Evolutionary conservation across 2,888 invertebrate genomes (phyloP).

Genomic region (Stictocephala bisonia): DNA sequence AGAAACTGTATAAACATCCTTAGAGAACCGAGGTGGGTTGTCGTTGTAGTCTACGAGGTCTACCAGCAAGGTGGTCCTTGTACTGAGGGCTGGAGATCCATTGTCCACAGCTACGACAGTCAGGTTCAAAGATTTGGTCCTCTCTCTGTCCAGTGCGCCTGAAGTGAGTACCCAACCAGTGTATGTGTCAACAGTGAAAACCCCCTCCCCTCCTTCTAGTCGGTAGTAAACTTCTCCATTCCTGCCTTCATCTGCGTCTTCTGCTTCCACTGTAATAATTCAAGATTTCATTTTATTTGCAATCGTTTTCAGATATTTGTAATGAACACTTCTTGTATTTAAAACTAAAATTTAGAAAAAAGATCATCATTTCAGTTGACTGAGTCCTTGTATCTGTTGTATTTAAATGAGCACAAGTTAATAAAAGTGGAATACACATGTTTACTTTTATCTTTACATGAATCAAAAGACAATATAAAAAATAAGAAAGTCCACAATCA

Average conservation of each 20-base stretch:
- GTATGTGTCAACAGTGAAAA: conserved; percentile 86
- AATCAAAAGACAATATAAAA: too few relatives aligned
- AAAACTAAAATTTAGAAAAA: too few relatives aligned
- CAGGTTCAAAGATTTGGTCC: conserved; percentile 80
- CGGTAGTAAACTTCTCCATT: conserved; percentile 61
- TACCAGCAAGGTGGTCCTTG: conserved; percentile 81
- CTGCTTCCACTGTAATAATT: conserved; percentile 58
- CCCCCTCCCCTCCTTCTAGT: conserved; percentile 67
- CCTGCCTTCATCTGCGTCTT: conserved; percentile 34
- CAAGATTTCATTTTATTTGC: too few relatives aligned
- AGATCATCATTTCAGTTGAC: too few relatives aligned
- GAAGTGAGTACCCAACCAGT: conserved; percentile 89
- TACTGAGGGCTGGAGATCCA: conserved; percentile 74
- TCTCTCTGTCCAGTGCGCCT: conserved; percentile 85
- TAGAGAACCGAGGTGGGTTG: conserved; percentile 82
- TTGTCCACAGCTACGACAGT: conserved; percentile 82
- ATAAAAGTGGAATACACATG: too few relatives aligned
- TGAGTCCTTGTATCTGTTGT: too few relatives aligned
- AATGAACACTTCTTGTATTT: too few relatives aligned
- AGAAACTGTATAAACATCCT: conserved; percentile 68
- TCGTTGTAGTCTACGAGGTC: conserved; percentile 91
- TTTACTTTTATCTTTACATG: too few relatives aligned
- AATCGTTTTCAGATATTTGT: too few relatives aligned
- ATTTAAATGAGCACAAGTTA: too few relatives aligned
- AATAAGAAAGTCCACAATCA: too few relatives aligned